Evolutionary conservation across 2,113 vertebrate species (phyloP).

Genomic region (Vidua chalybeata): DNA sequence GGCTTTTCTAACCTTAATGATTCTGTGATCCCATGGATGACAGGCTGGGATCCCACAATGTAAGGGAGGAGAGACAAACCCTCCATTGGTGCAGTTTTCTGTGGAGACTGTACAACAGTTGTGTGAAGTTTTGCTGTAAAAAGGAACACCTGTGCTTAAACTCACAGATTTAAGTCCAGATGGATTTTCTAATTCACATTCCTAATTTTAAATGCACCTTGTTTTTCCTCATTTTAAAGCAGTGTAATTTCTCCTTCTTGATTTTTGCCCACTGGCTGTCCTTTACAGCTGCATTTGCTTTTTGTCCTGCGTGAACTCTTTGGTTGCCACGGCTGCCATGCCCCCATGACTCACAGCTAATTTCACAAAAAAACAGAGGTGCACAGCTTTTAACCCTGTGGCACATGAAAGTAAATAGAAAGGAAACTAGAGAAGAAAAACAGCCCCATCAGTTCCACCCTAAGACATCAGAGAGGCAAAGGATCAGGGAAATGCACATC

Average conservation of each 20-base stretch:
- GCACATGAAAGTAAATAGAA: neutral
- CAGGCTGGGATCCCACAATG: neutral
- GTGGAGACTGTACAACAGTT: neutral
- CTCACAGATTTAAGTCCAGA: neutral
- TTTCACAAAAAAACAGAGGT: neutral
- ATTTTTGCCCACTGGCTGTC: neutral
- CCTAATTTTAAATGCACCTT: neutral
- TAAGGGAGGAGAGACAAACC: neutral
- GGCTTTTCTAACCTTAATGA: neutral
- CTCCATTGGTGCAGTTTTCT: rapidly evolving
- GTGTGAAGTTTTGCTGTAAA: neutral
- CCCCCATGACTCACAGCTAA: slow-evolving; percentile 33
- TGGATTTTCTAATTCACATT: slow-evolving; percentile 16
- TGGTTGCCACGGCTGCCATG: neutral
- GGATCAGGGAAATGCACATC: neutral
- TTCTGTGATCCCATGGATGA: neutral
- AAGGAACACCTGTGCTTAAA: neutral
- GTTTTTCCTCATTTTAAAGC: neutral
- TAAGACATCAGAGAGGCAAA: neutral
- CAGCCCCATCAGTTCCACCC: neutral
- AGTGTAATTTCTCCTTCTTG: neutral
- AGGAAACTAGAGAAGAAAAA: neutral
- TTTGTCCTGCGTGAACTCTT: neutral
- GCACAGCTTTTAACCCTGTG: neutral
- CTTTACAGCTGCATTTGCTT: slow-evolving; percentile 20